These are phyloP conservation scores for Brachypalpus laphriformis DNA, from an alignment of 2,888 invertebrate genomes.

Conservation along the genomic window DNA sequence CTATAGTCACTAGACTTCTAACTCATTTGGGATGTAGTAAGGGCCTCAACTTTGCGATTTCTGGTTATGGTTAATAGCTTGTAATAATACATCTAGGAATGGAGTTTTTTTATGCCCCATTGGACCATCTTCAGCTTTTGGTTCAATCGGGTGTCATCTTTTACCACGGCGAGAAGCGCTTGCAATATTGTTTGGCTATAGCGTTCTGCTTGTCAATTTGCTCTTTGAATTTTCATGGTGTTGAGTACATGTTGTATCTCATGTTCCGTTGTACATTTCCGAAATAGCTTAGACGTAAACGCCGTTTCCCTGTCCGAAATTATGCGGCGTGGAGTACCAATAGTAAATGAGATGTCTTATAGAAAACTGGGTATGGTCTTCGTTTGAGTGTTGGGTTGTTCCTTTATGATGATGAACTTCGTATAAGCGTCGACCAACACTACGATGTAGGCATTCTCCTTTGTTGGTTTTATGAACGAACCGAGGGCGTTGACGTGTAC, in stretches of 20 bases:
- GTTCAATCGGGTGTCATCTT: constrained; percentile 19
- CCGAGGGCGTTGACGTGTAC: constrained; percentile 19
- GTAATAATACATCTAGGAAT: too few relatives aligned
- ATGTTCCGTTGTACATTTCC: neutral
- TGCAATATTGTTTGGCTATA: neutral
- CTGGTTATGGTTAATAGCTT: neutral
- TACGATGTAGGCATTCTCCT: constrained; percentile 24
- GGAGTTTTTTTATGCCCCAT: constrained; percentile 20
- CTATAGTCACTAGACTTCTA: too few relatives aligned
- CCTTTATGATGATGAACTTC: constrained; percentile 4
- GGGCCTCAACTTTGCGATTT: too few relatives aligned
- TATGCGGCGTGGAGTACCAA: constrained; percentile 27
- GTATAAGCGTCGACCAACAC: constrained; percentile 27
- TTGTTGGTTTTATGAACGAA: constrained; percentile 32
- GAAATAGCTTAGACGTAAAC: constrained; percentile 20
- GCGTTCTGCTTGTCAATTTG: constrained; percentile 2
- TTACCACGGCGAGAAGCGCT: neutral
- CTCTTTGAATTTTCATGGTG: constrained; percentile 10
- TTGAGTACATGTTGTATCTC: neutral
- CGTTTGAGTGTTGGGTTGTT: constrained; percentile 20
- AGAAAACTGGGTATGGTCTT: too few relatives aligned
- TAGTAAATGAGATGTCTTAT: neutral
- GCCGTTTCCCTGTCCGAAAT: constrained; percentile 36
- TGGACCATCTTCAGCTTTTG: constrained; percentile 30
- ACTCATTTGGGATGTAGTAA: too few relatives aligned